Evolutionary conservation across 2,888 invertebrate genomes (phyloP), one percentile per base, ranked within the genome.

Genomic region (Microchrysa polita): DNA sequence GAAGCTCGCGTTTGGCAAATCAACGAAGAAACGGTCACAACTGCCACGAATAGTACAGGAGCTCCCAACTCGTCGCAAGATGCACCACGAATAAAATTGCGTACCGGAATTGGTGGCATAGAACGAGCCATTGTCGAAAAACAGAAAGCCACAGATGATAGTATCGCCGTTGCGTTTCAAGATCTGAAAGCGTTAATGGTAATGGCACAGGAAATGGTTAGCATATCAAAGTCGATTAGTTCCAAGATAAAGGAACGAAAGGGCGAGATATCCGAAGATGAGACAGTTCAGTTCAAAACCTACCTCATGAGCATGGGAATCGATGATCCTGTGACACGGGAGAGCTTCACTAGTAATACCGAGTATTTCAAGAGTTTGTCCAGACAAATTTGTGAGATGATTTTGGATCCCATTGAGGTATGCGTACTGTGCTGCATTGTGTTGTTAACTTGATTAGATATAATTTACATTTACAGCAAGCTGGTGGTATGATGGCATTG

Each of bases 151-250:
- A 96, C 97, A 0, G 95, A 97, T 86, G 91, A 93, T 81, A 96
- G 93, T 81, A 98, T 99, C 79, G 91, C 90, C 16, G 88, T 92
- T 78, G 98, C 99, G 1, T 99, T 99, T 86, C 93, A 98, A 85
- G 99, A 99, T 86, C 88, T 99, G 72, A 93, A 88, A 80, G 94
- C 95, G 80, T 87, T 99, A 2, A 99, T 99, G 94, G 90, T 90
- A 73, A 95, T 95, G 90, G 98, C 98, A 0, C 95, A 97, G 83
- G 97, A 98, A 79, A 99, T 99, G 99, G 98, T 99, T 57, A 86
- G 87, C 0, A 86, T 99, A 77, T 95, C 98, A 0, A 95, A 95
- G 83, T 92, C 89, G 78, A 98, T 99, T 80, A 95, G 98, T 34
- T 90, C 89, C 65, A 97, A 96, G 88, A 95, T 99, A 79, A 91